These are phyloP conservation scores for Hirtodrosophila cameraria DNA, from an alignment of 2,888 invertebrate genomes.

Conservation along the genomic window DNA sequence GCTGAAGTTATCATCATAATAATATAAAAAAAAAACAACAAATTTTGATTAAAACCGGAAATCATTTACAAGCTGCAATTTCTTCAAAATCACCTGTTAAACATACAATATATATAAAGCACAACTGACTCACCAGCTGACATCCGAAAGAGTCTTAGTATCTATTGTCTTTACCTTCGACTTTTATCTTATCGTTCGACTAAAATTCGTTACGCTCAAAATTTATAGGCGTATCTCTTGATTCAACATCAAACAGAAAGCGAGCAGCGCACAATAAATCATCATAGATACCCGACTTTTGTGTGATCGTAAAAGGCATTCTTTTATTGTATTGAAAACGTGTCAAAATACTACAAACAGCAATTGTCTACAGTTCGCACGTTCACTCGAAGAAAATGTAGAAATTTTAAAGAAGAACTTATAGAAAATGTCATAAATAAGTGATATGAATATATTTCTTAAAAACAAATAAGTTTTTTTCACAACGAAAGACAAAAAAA, in stretches of 20 bases:
- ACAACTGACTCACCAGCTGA: conserved; percentile 26
- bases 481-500: too few relatives aligned
- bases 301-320: conserved; percentile 8
- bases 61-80: conserved; percentile 23
- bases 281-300: conserved; percentile 32
- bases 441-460: conserved; percentile 3
- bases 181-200: conserved; percentile 51
- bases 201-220: conserved; percentile 16
- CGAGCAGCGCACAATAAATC: conserved; percentile 55
- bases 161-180: background rate
- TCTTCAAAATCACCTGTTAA: conserved; percentile 8
- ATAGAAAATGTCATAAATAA: conserved; percentile 1
- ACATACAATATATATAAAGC: background rate
- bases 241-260: conserved; percentile 67
- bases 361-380: conserved; percentile 25
- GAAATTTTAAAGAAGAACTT: too few relatives aligned
- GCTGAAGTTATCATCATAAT: background rate
- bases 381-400: too few relatives aligned
- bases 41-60: conserved; percentile 8
- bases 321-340: conserved; percentile 48
- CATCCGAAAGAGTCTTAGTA: conserved; percentile 20
- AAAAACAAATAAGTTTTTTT: too few relatives aligned
- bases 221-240: conserved; percentile 52
- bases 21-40: background rate
- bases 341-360: conserved; percentile 54